A percentile compares a stretch with the other conserved stretches of the same genome.
Evolutionary conservation across 2,888 invertebrate genomes (phyloP).

Genomic region (Synergus itoensis): DNA sequence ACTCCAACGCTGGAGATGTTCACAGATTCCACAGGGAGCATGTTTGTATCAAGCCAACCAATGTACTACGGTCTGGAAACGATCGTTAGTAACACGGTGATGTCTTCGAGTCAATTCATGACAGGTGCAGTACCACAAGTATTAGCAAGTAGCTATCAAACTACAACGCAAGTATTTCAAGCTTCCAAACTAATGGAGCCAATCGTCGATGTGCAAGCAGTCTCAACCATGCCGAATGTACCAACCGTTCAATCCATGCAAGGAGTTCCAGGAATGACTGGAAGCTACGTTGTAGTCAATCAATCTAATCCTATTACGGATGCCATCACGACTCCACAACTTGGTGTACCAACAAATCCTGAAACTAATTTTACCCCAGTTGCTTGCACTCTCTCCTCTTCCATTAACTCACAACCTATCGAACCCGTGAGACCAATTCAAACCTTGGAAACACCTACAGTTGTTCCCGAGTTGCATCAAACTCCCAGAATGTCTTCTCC

Average conservation of each 20-base stretch:
- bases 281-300: slow-evolving; percentile 72
- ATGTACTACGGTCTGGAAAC: slow-evolving; percentile 92
- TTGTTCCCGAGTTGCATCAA: neutral
- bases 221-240: slow-evolving; percentile 66
- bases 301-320: slow-evolving; percentile 63
- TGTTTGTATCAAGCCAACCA: slow-evolving; percentile 83
- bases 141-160: slow-evolving; percentile 90
- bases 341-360: slow-evolving; percentile 58
- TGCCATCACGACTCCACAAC: slow-evolving; percentile 57
- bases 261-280: slow-evolving; percentile 63
- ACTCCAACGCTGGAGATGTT: slow-evolving; percentile 84
- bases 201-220: slow-evolving; percentile 86
- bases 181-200: slow-evolving; percentile 90
- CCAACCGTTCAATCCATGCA: slow-evolving; percentile 69
- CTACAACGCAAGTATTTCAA: slow-evolving; percentile 91
- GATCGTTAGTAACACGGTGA: slow-evolving; percentile 92
- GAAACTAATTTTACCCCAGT: slow-evolving; percentile 60
- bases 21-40: slow-evolving; percentile 79
- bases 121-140: slow-evolving; percentile 90
- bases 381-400: slow-evolving; percentile 59
- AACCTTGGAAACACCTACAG: slow-evolving; percentile 54
- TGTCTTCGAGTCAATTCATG: slow-evolving; percentile 93
- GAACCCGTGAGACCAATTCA: slow-evolving; percentile 61
- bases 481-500: slow-evolving; percentile 53
- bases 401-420: slow-evolving; percentile 54